Base-by-base conservation (phyloP, 2,888 invertebrate species). In the Chrysomela aeneicollis region DNA sequence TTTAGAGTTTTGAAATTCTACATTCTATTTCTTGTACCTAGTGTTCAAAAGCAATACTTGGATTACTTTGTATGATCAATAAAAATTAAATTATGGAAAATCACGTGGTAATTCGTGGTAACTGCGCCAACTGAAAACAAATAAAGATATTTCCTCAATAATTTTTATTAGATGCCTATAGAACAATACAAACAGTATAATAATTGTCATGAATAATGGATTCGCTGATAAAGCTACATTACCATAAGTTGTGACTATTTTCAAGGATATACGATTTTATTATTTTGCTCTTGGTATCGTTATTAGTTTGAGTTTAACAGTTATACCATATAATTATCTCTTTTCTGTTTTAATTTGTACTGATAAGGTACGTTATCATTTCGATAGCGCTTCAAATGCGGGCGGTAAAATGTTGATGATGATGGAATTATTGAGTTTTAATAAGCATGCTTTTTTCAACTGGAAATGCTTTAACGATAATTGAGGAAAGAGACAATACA, bases 271-370 rank as follows among this genome's bases (percentile, higher is more conserved):
- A 59, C 21, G 37, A 26, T 50, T 57, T 37, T 47, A 52, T 52
- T 58, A 51, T 65, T 63, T 59, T 82, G 82, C 42, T 42, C 42
- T 15, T 42, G 42, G 42, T 81, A 82, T 82, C 82, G 82, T 82
- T 82, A 82, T 81, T 81, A 17, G 57, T 30, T 46, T n/a, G 57
- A 57, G 42, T 61, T 67, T 64, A 67, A 54, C 55, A 63, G 61
- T 57, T 62, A 32, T 60, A 61, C 58, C n/a, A 51, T 61, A 26
- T 26, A 26, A 26, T 26, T 26, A 54, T 30, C 54, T 64, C 60
- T 55, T 62, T 67, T 61, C 53, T 42, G 49, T 65, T 67, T 64
- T 54, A 62, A 67, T 67, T 69, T 61, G 19, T 64, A 64, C 63
- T 65, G 69, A 69, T 69, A 69, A 67, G 63, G 19, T 46, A 37